Base-by-base conservation (phyloP, 2,888 invertebrate genomes). In the Diaphora mendica region DNA sequence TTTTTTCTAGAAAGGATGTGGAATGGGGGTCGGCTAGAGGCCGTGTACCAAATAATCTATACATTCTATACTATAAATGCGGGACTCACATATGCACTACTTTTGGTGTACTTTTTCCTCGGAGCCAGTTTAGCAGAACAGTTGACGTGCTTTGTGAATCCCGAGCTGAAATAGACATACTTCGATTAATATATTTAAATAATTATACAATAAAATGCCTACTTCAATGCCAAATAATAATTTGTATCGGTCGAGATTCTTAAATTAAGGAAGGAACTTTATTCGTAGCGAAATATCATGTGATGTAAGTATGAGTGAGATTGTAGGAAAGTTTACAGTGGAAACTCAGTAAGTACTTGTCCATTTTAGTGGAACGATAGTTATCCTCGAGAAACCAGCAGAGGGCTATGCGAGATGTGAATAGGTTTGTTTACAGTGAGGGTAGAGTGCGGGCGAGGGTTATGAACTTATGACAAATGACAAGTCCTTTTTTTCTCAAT, bases 131-230 rank as follows among this genome's bases (percentile, higher is more conserved):
- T 80, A 98, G 93, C 69, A 98, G 96, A 78, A 97, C 97, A 80
- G 97, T 97, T 75, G 98, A 97, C 44, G 98, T 97, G 89, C 98
- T 98, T 91, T 98, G 98, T 70, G 97, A 97, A 88, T 97, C 97
- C 87, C 97, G 97, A 84, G 97, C 98, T 98, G 92, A 74, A 96
- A 96, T 62, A 44, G n/a, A 48, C 48, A 65, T 15, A 66, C 9
- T 9, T n/a, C n/a, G 26, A 42, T 42, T n/a, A n/a, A 17, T 59
- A 26, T 59, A 59, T 26, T 62, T 15, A 26, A 59, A 59, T 42
- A 13, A 42, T 26, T 59, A 26, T 11, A 30, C 7, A 62, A 30
- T 26, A 5, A 20, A 55, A n/a, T 55, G n/a, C n/a, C n/a, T 59
- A 59, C 11, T 26, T n/a, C 4, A 8, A 23, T 23, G 26, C 23